Evolutionary conservation across 2,888 invertebrate species (phyloP).

Genomic region (Dryocosmus kuriphilus): DNA sequence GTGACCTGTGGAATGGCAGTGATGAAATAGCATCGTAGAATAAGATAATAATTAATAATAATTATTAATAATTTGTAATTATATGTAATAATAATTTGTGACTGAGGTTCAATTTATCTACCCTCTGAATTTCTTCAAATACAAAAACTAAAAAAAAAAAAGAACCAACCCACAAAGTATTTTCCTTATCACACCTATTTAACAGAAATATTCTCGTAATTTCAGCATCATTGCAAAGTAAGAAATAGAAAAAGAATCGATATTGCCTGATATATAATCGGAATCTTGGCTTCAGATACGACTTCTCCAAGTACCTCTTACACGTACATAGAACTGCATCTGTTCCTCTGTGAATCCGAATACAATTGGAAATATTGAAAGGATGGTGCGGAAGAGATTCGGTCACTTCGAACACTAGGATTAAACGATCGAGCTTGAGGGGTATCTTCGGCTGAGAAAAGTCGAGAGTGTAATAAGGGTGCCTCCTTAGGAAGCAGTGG

Average conservation of each 20-base stretch:
- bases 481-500: constrained; percentile 13
- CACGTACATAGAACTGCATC: neutral
- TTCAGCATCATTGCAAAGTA: neutral
- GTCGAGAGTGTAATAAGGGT: constrained; percentile 3
- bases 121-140: too few species aligned
- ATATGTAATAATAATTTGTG: too few species aligned
- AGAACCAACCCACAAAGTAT: too few species aligned
- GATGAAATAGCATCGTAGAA: too few species aligned
- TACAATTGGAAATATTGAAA: constrained; percentile 17
- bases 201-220: neutral
- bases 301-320: neutral
- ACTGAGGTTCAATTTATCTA: too few species aligned
- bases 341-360: constrained; percentile 11
- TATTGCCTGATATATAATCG: constrained; percentile 7
- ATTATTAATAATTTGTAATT: too few species aligned
- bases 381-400: constrained; percentile 17
- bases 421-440: constrained; percentile 19
- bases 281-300: neutral
- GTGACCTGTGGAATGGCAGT: too few species aligned
- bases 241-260: neutral
- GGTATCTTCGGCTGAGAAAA: neutral
- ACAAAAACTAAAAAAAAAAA: too few species aligned
- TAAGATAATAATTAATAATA: too few species aligned
- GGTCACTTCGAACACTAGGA: constrained; percentile 23
- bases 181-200: neutral